Conservation (phyloP, 1,140 invertebrate genomes). For the roundworm (Caenorhabditis elegans) region DNA sequence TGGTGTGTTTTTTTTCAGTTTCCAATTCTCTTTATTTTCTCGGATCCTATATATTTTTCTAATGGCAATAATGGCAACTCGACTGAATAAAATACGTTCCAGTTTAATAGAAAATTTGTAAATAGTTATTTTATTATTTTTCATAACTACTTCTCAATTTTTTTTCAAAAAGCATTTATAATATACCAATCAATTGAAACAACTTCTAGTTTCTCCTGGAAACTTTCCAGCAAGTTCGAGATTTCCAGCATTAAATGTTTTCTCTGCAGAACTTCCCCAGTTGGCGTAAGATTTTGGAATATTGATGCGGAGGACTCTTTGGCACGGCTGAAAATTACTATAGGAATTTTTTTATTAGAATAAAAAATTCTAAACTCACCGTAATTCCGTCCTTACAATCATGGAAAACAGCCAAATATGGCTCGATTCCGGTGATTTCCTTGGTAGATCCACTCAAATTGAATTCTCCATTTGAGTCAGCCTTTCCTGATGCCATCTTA, state of each 20-base stretch:
- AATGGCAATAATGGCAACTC: too few relatives aligned
- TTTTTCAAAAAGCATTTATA: too few relatives aligned
- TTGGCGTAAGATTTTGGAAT: conserved; percentile 45
- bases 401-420: conserved; percentile 56
- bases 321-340: conserved; percentile 45
- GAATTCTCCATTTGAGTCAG: conserved; percentile 48
- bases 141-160: too few relatives aligned
- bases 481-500: conserved; percentile 50
- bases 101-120: too few relatives aligned
- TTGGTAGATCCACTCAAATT: conserved; percentile 46
- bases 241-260: conserved; percentile 44
- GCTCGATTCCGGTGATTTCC: conserved; percentile 56
- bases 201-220: conserved; percentile 40
- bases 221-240: conserved; percentile 44
- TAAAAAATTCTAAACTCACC: conserved; percentile 14
- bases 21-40: too few relatives aligned
- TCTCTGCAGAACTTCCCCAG: conserved; percentile 33
- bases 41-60: too few relatives aligned
- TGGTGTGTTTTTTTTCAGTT: too few relatives aligned
- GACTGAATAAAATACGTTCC: too few relatives aligned
- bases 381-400: conserved; percentile 52
- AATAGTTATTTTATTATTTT: too few relatives aligned
- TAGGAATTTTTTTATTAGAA: neutral
- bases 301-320: conserved; percentile 42
- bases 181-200: conserved; percentile 8